Percentiles rank a stretch among this genome's conserved stretches.
Conservation (phyloP, 2,113 vertebrate species). For the Xiphorhynchus elegans region DNA sequence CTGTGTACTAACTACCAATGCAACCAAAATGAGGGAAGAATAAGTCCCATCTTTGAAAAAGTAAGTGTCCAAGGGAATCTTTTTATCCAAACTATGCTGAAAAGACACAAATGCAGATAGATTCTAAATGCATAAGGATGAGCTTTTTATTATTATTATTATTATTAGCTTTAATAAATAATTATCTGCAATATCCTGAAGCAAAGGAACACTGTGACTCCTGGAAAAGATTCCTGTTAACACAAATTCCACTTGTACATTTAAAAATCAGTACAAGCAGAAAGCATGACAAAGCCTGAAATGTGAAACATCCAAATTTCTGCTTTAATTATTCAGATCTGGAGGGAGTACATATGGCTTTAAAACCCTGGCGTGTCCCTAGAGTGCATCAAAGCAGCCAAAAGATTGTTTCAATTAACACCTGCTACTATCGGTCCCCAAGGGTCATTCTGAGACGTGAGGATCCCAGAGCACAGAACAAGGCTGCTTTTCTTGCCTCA, state of each 20-base stretch:
- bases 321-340: not conserved
- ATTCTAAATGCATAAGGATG: not conserved
- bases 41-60: not conserved
- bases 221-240: not conserved
- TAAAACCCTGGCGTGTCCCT: not conserved
- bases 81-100: not conserved
- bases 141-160: not conserved
- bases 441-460: not conserved
- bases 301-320: not conserved
- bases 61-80: not conserved
- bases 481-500: not conserved
- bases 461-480: not conserved
- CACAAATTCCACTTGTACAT: not conserved
- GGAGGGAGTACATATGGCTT: not conserved
- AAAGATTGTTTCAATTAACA: conserved; percentile 31
- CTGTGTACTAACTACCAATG: not conserved
- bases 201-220: not conserved
- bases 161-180: not conserved
- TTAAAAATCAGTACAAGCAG: not conserved
- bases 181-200: not conserved
- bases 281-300: not conserved
- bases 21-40: not conserved
- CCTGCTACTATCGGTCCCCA: not conserved
- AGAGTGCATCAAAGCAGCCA: not conserved
- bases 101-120: not conserved